A percentile compares a stretch with the other conserved stretches of the same genome.
Evolutionary conservation across 2,797 vertebrate genomes (phyloP).

Genomic region (Chelon auratus): DNA sequence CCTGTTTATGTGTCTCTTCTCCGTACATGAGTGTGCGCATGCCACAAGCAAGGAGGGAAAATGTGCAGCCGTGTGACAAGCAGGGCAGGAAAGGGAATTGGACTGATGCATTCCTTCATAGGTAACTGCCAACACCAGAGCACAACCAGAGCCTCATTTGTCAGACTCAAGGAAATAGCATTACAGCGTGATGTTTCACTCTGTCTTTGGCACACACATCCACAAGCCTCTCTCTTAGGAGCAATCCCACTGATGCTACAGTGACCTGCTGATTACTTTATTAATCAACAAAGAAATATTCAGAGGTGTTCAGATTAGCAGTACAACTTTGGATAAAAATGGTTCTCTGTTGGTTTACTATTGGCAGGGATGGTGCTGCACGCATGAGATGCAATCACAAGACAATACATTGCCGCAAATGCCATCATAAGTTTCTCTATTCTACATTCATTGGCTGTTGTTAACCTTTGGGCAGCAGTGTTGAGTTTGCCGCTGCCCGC

Average conservation of each 20-base stretch:
- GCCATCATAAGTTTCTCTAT: constrained; percentile 34
- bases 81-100: constrained; percentile 67
- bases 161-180: constrained; percentile 75
- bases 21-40: constrained; percentile 6
- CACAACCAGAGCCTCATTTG: constrained; percentile 77
- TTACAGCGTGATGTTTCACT: constrained; percentile 66
- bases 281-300: too few species aligned
- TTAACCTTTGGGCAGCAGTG: constrained; percentile 59
- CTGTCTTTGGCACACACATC: constrained; percentile 45
- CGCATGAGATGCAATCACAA: background rate
- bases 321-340: background rate
- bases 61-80: constrained; percentile 59
- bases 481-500: constrained; percentile 49
- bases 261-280: too few species aligned
- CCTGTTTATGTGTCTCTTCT: constrained; percentile 52
- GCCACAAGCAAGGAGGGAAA: constrained; percentile 33
- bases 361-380: background rate
- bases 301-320: too few species aligned
- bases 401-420: constrained; percentile 2
- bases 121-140: constrained; percentile 71
- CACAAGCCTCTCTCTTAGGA: constrained; percentile 13
- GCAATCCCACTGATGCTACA: constrained; percentile 10
- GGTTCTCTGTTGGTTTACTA: too few species aligned
- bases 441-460: constrained; percentile 46
- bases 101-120: constrained; percentile 80